phyloP scores from a whole-genome alignment of 2,888 invertebrate genomes.

The Ophion ellenae region DNA sequence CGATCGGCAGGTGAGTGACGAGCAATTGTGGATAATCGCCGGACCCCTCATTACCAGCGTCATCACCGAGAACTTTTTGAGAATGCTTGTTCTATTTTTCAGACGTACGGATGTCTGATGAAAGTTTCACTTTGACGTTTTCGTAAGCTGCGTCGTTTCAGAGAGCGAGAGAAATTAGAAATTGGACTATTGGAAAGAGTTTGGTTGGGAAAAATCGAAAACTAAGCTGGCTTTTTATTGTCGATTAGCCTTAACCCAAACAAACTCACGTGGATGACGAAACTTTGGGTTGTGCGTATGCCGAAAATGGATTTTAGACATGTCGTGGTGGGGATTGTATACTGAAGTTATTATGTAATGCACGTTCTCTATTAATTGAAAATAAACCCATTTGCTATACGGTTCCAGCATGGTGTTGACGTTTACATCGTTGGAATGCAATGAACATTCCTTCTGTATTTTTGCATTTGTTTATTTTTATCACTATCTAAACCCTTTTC shows the following conservation, averaged over 20 bases:
- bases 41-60: background rate
- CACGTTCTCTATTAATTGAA: background rate
- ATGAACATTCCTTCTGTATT: too few relatives aligned
- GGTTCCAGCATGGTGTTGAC: too few relatives aligned
- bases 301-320: background rate
- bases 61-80: background rate
- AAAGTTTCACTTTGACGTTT: too few relatives aligned
- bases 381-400: background rate
- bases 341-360: background rate
- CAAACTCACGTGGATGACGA: background rate
- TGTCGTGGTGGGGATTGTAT: background rate
- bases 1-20: conserved; percentile 82
- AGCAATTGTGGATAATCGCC: background rate
- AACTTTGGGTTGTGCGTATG: background rate
- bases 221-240: background rate
- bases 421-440: too few relatives aligned
- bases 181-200: background rate
- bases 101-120: background rate
- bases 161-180: background rate
- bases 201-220: background rate
- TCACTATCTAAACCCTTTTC: too few relatives aligned
- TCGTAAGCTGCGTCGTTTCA: background rate
- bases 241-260: too few relatives aligned
- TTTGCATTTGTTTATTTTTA: too few relatives aligned
- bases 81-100: background rate